Percentiles rank a stretch among this genome's conserved stretches.
Evolutionary conservation across 2,797 vertebrate species (phyloP).

Genomic region (Thunnus albacares): DNA sequence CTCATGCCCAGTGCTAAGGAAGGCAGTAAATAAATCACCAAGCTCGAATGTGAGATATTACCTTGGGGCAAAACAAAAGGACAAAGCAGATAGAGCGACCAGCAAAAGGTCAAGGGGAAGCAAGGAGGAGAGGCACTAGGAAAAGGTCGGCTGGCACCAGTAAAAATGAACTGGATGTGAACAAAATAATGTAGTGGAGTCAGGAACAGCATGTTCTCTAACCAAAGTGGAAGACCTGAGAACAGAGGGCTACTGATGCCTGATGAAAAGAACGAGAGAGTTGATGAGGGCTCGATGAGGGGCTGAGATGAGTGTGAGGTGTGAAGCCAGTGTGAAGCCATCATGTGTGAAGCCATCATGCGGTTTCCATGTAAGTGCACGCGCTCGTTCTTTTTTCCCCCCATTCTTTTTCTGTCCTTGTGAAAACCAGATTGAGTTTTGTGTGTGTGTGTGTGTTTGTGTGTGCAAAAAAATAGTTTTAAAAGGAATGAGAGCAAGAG

Average conservation of each 20-base stretch:
- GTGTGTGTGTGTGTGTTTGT: neutral
- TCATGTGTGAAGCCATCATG: conserved; percentile 1
- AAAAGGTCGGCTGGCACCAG: conserved; percentile 77
- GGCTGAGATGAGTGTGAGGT: conserved; percentile 11
- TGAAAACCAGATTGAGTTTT: neutral
- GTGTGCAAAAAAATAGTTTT: conserved; percentile 8
- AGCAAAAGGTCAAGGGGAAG: conserved; percentile 83
- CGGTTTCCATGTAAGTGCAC: neutral
- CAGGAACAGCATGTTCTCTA: conserved; percentile 54
- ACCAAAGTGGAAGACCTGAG: conserved; percentile 22
- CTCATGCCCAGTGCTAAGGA: conserved; percentile 30
- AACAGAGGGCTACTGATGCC: conserved; percentile 26
- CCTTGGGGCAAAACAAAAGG: conserved; percentile 77
- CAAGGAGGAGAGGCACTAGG: conserved; percentile 58
- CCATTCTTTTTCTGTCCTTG: neutral
- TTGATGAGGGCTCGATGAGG: conserved; percentile 25
- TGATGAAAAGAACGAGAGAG: conserved; percentile 34
- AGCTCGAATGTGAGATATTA: conserved; percentile 74
- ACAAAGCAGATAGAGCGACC: conserved; percentile 69
- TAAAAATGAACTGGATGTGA: conserved; percentile 66
- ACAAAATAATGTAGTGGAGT: conserved; percentile 55
- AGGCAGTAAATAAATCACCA: conserved; percentile 82
- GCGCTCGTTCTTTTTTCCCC: neutral
- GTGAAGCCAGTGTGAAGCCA: conserved; percentile 18
- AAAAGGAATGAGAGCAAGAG: conserved; percentile 7